Conservation (phyloP, 2,113 vertebrate species). For the Acrocephalus kingi region DNA sequence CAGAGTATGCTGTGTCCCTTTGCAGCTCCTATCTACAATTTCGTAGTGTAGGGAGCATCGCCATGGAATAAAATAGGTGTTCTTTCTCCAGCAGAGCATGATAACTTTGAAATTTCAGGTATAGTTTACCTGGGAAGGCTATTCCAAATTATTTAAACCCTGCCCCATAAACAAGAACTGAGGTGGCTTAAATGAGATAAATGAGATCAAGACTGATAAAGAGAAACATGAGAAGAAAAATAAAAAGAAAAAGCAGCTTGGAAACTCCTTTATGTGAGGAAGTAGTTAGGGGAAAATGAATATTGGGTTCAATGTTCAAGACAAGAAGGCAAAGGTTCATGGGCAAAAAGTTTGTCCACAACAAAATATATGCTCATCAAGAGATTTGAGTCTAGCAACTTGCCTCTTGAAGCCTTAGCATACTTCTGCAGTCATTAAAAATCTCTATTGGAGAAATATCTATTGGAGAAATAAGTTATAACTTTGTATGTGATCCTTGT, state of each 20-base stretch:
- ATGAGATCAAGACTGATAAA: background rate
- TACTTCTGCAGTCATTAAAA: background rate
- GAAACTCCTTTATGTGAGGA: background rate
- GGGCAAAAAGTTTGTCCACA: background rate
- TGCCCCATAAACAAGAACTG: background rate
- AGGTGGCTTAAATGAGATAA: background rate
- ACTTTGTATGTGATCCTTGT: background rate
- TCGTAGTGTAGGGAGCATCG: background rate
- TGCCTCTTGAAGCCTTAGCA: background rate
- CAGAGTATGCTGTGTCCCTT: background rate
- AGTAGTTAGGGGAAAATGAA: background rate
- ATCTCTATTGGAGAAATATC: background rate
- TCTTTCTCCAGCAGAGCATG: background rate
- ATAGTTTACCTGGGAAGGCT: background rate
- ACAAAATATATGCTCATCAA: background rate
- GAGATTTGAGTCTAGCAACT: accelerated
- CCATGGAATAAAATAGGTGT: background rate
- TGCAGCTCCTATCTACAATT: background rate
- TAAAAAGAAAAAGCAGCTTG: no score
- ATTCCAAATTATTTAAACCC: background rate
- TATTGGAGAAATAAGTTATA: background rate
- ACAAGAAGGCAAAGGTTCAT: background rate
- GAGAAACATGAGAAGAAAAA: background rate
- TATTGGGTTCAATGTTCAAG: no score
- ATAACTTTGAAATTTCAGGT: background rate